These are phyloP conservation scores for Pherbina coryleti DNA, from an alignment of 2,888 invertebrate genomes.

Conservation along the genomic window DNA sequence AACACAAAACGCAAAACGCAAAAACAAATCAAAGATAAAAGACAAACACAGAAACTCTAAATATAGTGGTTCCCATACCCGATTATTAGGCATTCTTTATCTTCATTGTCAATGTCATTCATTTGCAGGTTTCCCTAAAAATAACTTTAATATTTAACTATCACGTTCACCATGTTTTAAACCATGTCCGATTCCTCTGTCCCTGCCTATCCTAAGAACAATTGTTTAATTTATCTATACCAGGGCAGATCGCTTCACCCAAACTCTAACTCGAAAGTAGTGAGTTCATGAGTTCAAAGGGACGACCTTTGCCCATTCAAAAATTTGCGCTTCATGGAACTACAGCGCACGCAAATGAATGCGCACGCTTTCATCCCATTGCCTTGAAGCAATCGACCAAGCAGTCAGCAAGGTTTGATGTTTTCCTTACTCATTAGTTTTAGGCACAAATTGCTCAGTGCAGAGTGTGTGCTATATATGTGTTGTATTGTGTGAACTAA, in stretches of 20 bases:
- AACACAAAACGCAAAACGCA: no score
- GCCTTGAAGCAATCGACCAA: conserved; percentile 64
- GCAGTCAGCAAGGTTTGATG: conserved; percentile 62
- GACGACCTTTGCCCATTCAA: conserved; percentile 66
- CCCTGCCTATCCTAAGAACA: no score
- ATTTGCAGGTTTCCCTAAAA: no score
- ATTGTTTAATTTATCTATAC: conserved; percentile 3
- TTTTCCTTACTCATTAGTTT: conserved; percentile 67
- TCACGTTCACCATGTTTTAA: no score
- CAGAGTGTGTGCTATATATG: neutral
- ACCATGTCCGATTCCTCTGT: no score
- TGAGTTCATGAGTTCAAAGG: conserved; percentile 55
- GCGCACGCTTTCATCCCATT: conserved; percentile 43
- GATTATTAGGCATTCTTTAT: no score
- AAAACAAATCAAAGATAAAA: no score
- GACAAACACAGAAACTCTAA: no score
- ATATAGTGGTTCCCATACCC: no score
- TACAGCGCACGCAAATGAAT: conserved; percentile 9
- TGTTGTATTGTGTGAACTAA: conserved; percentile 41
- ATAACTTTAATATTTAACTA: no score
- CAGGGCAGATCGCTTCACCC: conserved; percentile 66
- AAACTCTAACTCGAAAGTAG: conserved; percentile 62
- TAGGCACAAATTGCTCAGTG: conserved; percentile 54
- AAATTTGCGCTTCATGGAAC: conserved; percentile 63
- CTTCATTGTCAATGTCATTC: no score